Base-by-base conservation (phyloP, 2,888 invertebrate species). In the Cancer borealis region DNA sequence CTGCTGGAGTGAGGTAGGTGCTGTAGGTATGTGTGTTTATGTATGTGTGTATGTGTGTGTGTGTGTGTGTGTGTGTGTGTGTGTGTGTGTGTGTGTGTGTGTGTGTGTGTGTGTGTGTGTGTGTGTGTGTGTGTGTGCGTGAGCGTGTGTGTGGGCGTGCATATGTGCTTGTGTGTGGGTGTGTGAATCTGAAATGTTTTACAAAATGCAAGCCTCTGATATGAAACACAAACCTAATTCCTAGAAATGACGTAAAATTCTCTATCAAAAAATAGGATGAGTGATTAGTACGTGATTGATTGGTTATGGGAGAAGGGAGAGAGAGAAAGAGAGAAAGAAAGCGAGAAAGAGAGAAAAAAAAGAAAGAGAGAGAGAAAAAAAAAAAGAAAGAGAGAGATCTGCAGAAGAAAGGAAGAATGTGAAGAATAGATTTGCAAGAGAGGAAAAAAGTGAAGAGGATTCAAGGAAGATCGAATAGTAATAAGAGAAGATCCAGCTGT, bases 241-340 rank as follows among this genome's bases (percentile, higher is more conserved):
- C 79, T 30, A 79, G 30, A 79, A 79, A 26, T 79, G 30, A 12
- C 30, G 30, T 12, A 79, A 79, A 79, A 30, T 30, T 30, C 26
- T 2, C 79, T 79, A 30, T 30, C 10, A 30, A 79, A 79, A 79
- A 79, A 79, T 5, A 12, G 26, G 26, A 79, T 79, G 30, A 12
- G 30, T 30, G 79, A 79, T 79, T 79, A 79, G 79, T 30, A 30
- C 30, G 79, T 79, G 79, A 79, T 79, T 26, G 79, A 79, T 79
- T 79, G 79, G 79, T 8, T 79, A 26, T 8, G 30, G 79, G 14
- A 14, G 30, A 30, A 79, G 79, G 30, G 79, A 79, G 79, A 79
- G 79, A 79, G 79, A 79, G 79, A 79, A 30, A 79, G 79, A 79
- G 79, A 79, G 79, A 79, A 30, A 79, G 79, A 79, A 30, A 79